Evolutionary conservation across 2,797 vertebrate species (phyloP).

Genomic region (Tangara arthus): DNA sequence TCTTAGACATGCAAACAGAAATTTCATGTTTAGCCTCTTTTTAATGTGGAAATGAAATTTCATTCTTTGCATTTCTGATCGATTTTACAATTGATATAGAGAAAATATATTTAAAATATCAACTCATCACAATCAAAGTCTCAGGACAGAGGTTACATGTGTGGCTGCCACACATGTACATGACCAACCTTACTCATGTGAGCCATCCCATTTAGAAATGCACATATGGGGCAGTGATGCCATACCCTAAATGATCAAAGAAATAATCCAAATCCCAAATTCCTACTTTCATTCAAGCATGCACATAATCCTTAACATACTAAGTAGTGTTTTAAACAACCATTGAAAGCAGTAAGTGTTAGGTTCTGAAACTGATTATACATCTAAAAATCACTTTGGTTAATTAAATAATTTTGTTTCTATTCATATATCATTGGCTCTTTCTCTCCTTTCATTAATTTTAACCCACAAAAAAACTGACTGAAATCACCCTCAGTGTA

Average conservation of each 20-base stretch:
- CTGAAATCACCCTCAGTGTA: neutral
- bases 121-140: neutral
- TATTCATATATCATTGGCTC: neutral
- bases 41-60: neutral
- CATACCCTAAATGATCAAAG: neutral
- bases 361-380: constrained; percentile 23
- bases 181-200: neutral
- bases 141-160: neutral
- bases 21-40: neutral
- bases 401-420: constrained; percentile 4
- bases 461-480: neutral
- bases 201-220: neutral
- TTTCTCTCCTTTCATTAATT: constrained; percentile 3
- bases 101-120: neutral
- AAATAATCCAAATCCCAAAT: neutral
- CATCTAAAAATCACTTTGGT: neutral
- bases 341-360: neutral
- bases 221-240: fast-evolving
- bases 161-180: neutral
- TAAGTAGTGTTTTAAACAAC: neutral
- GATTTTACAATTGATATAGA: neutral
- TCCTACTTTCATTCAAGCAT: neutral
- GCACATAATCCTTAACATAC: neutral
- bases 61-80: neutral
- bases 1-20: neutral